Base-by-base conservation (phyloP, 2,888 invertebrate genomes). In the Drosophila limbata region DNA sequence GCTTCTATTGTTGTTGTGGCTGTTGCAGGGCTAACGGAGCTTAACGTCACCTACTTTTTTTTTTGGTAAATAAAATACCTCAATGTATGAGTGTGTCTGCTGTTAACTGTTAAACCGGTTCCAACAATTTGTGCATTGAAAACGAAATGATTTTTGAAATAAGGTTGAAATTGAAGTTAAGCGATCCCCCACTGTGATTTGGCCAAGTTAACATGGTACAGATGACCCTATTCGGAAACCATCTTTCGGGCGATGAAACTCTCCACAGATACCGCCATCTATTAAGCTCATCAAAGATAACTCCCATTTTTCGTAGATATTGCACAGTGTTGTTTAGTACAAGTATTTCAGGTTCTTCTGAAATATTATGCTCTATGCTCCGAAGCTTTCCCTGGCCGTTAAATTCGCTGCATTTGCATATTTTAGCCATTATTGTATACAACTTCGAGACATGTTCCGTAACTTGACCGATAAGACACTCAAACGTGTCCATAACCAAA, bases 11-110 rank as follows among this genome's bases (percentile, higher is more conserved):
- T 57, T 57, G 48, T 33, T 71, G 48, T 42, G 47, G 45, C 56
- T 55, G 55, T 69, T 77, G 70, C 57, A 69, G 84, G 74, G 76
- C 76, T 88, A 86, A 88, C 86, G 86, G 86, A 76, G 82, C 82
- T 88, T 77, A 68, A 84, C 82, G 88, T 88, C 87, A 86, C 86
- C 88, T 88, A 86, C 81, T 82, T 88, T 67, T 65, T 60, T 80
- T 73, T 78, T 77, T 70, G 59, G 73, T 78, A 79, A 65, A 84
- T 65, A 72, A 85, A 73, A 75, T 72, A 81, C 53, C 60, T 69
- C 67, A 68, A 33, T 40, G 64, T 45, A 31, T 31, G 35, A n/a
- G 21, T 55, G 6, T 59, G 37, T 60, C 50, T 39, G 47, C 8
- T 51, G 77, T 64, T 68, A 87, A 77, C 88, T 68, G 82, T 87